These are phyloP conservation scores for Rhabdomys dilectus DNA, from an alignment of 2,113 vertebrate genomes.

Conservation along the genomic window DNA sequence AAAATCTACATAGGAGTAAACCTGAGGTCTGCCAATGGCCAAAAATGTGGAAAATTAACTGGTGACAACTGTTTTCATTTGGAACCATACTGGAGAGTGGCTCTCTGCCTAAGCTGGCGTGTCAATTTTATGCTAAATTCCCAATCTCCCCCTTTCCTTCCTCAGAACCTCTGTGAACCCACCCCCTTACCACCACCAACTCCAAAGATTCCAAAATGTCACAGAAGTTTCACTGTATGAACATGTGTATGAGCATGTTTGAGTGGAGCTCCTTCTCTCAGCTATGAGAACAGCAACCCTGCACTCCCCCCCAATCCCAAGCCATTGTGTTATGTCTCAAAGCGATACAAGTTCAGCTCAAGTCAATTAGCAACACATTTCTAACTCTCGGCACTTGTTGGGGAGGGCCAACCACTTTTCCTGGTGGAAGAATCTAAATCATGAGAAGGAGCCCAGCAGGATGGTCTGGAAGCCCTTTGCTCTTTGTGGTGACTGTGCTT, in stretches of 20 bases:
- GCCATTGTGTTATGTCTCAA: constrained; percentile 23
- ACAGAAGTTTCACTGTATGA: background rate
- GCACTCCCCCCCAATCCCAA: background rate
- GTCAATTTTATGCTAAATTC: background rate
- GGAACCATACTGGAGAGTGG: background rate
- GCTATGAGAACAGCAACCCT: background rate
- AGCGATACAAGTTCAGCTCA: constrained; percentile 48
- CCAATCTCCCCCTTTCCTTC: background rate
- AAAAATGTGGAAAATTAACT: constrained; percentile 23
- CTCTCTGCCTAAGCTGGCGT: background rate
- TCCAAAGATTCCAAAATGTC: background rate
- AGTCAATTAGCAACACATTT: constrained; percentile 66
- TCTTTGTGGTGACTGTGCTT: background rate
- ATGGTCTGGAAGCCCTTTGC: background rate
- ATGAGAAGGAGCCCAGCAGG: background rate
- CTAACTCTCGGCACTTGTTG: constrained; percentile 42
- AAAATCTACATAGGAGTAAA: background rate
- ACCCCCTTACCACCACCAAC: fast-evolving
- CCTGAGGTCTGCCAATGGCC: constrained; percentile 48
- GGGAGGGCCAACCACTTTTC: background rate
- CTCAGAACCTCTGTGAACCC: background rate
- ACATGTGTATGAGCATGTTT: background rate
- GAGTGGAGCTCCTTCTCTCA: background rate
- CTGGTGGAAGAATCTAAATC: background rate
- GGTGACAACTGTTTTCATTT: constrained; percentile 43